These are phyloP conservation scores for Parasteatoda lunata DNA, from an alignment of 2,888 invertebrate genomes.

Conservation along the genomic window DNA sequence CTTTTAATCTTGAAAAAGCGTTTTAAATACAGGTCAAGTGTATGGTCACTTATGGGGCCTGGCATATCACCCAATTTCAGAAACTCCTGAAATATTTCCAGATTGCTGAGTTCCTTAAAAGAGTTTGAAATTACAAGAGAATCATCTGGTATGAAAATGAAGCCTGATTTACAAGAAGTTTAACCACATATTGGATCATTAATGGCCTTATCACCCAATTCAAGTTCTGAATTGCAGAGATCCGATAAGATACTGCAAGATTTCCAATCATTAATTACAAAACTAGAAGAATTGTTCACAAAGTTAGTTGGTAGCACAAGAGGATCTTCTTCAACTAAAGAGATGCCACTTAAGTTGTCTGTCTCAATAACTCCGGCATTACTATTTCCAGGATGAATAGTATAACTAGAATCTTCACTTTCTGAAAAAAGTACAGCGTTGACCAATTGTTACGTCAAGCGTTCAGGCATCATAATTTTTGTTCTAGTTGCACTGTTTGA, in stretches of 20 bases:
- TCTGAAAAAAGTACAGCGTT: too few species aligned
- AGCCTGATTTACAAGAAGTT: slow-evolving; percentile 40
- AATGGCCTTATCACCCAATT: background rate
- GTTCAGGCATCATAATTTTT: too few species aligned
- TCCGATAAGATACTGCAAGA: background rate
- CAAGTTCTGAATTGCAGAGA: background rate
- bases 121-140: background rate
- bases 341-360: background rate
- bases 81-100: slow-evolving; percentile 76
- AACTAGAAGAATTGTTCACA: slow-evolving; percentile 32
- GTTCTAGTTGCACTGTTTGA: too few species aligned
- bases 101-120: slow-evolving; percentile 35
- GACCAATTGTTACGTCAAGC: too few species aligned
- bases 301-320: background rate
- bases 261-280: slow-evolving; percentile 32
- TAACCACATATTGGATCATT: slow-evolving; percentile 22
- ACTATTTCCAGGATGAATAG: background rate
- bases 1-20: slow-evolving; percentile 71
- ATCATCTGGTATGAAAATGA: slow-evolving; percentile 6
- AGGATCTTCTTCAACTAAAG: background rate
- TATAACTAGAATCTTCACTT: background rate
- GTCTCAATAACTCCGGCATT: background rate
- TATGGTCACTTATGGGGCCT: slow-evolving; percentile 87
- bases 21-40: slow-evolving; percentile 85
- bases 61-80: slow-evolving; percentile 81